These are phyloP conservation scores for Phytoseiulus persimilis DNA, from an alignment of 2,888 invertebrate species.

Conservation along the genomic window DNA sequence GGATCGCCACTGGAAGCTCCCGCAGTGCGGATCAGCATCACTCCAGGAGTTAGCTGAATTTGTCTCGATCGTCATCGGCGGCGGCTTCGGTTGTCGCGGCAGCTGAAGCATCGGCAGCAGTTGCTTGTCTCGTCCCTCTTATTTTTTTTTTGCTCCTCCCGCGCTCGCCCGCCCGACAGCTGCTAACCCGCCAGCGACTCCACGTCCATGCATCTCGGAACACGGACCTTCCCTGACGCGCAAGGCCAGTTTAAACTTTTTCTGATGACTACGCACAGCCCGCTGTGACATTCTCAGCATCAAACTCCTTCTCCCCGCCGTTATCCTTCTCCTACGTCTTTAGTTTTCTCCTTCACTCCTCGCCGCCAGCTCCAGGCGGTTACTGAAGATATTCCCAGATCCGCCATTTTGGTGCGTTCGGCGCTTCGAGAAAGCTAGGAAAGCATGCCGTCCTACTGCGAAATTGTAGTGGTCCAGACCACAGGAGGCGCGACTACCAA, in stretches of 20 bases:
- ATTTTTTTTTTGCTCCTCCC: neutral
- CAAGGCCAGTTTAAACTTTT: neutral
- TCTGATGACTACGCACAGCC: neutral
- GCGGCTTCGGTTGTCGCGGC: neutral
- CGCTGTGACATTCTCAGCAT: neutral
- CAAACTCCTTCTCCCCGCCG: neutral
- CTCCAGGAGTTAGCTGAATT: neutral
- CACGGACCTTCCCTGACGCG: neutral
- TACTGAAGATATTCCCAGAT: too few species aligned
- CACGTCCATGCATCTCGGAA: neutral
- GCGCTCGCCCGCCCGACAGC: neutral
- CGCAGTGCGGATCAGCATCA: neutral
- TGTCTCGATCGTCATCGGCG: neutral
- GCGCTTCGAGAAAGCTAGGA: too few species aligned
- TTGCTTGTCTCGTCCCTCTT: neutral
- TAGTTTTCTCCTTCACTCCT: neutral
- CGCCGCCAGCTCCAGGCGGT: too few species aligned
- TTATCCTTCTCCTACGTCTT: neutral
- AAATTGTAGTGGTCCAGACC: too few species aligned
- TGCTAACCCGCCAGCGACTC: neutral
- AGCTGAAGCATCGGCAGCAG: neutral
- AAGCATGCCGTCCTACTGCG: too few species aligned
- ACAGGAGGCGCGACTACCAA: too few species aligned
- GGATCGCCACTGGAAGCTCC: neutral
- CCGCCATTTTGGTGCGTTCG: too few species aligned